Conservation (phyloP, 2,797 vertebrate genomes). For the Cossypha caffra region DNA sequence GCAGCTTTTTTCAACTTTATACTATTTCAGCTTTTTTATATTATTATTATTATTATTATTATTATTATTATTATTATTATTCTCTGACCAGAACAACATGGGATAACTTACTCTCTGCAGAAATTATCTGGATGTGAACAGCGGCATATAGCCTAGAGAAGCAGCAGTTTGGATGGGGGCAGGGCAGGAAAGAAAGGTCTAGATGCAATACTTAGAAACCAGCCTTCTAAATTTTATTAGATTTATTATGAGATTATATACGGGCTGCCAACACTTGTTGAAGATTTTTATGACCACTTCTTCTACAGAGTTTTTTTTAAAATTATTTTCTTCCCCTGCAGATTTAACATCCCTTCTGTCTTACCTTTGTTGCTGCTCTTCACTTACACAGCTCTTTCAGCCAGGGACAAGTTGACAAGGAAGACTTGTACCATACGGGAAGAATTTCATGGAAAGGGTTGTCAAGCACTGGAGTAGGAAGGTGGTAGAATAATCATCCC, state of each 20-base stretch:
- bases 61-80: not conserved
- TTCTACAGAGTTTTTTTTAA: not conserved
- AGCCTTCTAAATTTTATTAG: not conserved
- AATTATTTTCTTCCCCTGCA: too few relatives aligned
- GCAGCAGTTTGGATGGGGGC: fast-evolving
- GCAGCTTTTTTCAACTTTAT: not conserved
- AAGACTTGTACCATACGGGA: not conserved
- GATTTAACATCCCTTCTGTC: not conserved
- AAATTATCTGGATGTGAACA: not conserved
- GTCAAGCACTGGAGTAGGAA: not conserved
- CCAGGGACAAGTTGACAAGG: not conserved
- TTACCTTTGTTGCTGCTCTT: not conserved
- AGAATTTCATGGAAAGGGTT: not conserved
- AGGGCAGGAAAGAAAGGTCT: not conserved
- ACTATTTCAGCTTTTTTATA: not conserved
- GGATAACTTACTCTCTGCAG: not conserved
- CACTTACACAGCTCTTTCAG: not conserved
- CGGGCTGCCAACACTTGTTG: not conserved
- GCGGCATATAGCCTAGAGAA: not conserved
- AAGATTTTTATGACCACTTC: not conserved
- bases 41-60: too few relatives aligned
- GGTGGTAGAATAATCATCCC: not conserved
- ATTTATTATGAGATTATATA: not conserved
- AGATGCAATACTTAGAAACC: not conserved
- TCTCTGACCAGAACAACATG: not conserved